phyloP scores from a whole-genome alignment of 1,140 invertebrate species.

The Lasioglossum albipes region DNA sequence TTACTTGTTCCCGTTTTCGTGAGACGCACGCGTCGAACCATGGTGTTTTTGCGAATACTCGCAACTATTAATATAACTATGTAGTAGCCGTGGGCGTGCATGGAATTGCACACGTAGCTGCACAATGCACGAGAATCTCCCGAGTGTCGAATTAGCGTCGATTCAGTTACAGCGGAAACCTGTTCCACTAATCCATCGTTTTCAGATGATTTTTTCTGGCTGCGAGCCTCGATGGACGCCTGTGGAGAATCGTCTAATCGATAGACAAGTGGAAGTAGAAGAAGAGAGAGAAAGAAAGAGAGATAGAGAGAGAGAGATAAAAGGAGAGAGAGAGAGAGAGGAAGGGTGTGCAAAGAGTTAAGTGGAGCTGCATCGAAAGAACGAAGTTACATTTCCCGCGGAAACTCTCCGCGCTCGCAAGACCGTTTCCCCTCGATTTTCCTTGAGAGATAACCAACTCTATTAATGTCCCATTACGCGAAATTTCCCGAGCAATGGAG shows the following conservation, averaged over 20 bases:
- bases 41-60: conserved; percentile 27
- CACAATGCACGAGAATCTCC: neutral
- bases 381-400: neutral
- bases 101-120: conserved; percentile 27
- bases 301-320: too few relatives aligned
- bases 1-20: too few relatives aligned
- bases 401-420: too few relatives aligned
- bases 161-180: neutral
- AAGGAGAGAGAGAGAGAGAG: too few relatives aligned
- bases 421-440: neutral
- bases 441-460: neutral
- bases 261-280: conserved; percentile 3
- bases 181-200: neutral
- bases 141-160: neutral
- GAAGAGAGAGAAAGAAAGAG: too few relatives aligned
- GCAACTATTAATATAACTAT: conserved; percentile 43
- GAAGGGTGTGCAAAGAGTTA: neutral
- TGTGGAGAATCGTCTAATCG: conserved; percentile 9
- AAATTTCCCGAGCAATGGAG: too few relatives aligned
- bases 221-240: neutral
- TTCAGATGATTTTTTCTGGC: neutral
- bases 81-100: conserved; percentile 15
- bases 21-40: too few relatives aligned
- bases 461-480: too few relatives aligned
- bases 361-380: neutral